Base-by-base conservation (phyloP, 2,797 vertebrate genomes). In the Caiman crocodilus region DNA sequence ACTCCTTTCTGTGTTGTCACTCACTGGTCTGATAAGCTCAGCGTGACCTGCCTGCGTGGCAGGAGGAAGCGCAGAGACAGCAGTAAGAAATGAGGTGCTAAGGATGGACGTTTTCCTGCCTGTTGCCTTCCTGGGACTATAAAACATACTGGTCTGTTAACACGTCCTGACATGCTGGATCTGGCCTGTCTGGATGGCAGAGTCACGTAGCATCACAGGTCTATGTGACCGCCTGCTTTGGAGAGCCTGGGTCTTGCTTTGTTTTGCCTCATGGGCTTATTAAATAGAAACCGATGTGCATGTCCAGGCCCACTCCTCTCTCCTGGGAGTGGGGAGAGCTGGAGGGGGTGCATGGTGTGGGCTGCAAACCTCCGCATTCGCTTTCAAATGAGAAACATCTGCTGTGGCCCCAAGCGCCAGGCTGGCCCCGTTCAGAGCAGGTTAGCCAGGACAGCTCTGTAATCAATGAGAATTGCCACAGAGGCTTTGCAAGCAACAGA, bases 301-400 rank as follows among this genome's bases (percentile, higher is more conserved):
- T 89, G 95, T 91, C 81, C 90, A 95, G 82, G 10, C 35, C 64
- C 57, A 21, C 0, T 56, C 73, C 20, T 88, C 25, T 26, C 20
- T 94, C 67, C 87, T 90, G 25, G 30, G 32, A 92, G 73, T 50
- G 5, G 35, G 81, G 83, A 79, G 81, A 93, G 85, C 42, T 67
- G 82, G 82, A 96, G 57, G 82, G 92, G 96, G 91, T 35, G 90
- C 59, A 94, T 4, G 5, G 90, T 88, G 61, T 81, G 76, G 86
- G 79, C 90, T 91, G 93, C 86, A 96, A 92, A 97, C 94, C 6
- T 94, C 92, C 79, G 57, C 26, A 1, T 71, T 94, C 87, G 85
- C 85, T 84, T 91, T 92, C 86, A 93, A 96, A 94, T 88, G 80
- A 97, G 96, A 96, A 97, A 94, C 92, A 96, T 84, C 87, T 96